phyloP scores from a whole-genome alignment of 1,140 invertebrate genomes.

The Wasmannia auropunctata region DNA sequence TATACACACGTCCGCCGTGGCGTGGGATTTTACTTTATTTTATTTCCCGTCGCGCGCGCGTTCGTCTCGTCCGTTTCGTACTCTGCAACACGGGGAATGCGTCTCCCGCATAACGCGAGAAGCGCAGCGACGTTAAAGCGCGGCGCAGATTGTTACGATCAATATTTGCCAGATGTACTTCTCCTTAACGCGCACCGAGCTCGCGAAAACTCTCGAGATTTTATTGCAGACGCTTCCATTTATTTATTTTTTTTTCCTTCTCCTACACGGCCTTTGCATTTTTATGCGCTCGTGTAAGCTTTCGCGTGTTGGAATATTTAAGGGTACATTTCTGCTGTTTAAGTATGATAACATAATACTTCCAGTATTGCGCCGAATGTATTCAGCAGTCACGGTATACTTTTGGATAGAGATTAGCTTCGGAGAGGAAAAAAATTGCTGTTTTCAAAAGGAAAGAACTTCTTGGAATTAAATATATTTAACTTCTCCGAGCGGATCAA shows the following conservation, averaged over 20 bases:
- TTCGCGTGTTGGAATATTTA: background rate
- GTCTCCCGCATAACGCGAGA: background rate
- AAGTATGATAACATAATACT: background rate
- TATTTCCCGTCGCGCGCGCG: slow-evolving; percentile 31
- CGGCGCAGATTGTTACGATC: slow-evolving; percentile 59
- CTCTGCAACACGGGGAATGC: slow-evolving; percentile 20
- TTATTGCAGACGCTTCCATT: background rate
- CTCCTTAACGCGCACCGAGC: slow-evolving; percentile 41
- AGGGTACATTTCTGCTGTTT: background rate
- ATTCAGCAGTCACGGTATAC: background rate
- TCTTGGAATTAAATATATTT: background rate
- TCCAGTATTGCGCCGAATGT: background rate
- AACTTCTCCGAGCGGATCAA: too few species aligned
- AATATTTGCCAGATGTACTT: slow-evolving; percentile 60
- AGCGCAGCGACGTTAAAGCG: slow-evolving; percentile 37
- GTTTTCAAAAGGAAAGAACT: background rate
- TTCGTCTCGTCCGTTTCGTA: slow-evolving; percentile 51
- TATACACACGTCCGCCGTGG: background rate
- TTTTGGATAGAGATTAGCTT: background rate
- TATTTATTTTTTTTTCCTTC: too few species aligned
- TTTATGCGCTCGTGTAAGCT: background rate
- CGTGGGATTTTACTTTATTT: slow-evolving; percentile 49
- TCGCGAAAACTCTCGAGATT: slow-evolving; percentile 22
- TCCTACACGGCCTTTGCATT: background rate
- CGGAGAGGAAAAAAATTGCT: background rate